Conservation (phyloP, 1,140 invertebrate genomes). For the Melanaphis sacchari region DNA sequence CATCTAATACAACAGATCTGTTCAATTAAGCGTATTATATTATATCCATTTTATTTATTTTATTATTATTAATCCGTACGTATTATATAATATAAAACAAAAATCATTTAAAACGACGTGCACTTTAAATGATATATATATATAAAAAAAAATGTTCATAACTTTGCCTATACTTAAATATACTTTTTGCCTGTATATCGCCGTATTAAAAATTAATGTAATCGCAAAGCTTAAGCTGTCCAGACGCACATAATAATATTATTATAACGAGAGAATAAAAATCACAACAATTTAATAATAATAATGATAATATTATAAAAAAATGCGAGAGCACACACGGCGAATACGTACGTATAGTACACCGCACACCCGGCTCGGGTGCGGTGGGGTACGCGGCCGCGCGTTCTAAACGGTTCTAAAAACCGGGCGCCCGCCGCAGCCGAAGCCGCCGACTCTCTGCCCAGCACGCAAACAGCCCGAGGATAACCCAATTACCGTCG, state of each 20-base stretch:
- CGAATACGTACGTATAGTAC: neutral
- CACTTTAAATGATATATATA: no score
- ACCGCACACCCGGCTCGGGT: neutral
- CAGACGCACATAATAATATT: neutral
- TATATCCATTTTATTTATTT: no score
- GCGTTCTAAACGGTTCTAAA: slow-evolving; percentile 29
- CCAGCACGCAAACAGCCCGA: slow-evolving; percentile 49
- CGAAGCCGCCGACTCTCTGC: neutral
- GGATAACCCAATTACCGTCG: slow-evolving; percentile 56
- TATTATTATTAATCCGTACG: no score
- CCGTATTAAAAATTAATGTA: neutral
- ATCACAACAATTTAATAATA: neutral
- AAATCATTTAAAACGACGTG: no score
- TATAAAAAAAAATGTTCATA: neutral
- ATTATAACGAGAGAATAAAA: neutral
- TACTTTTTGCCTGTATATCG: neutral
- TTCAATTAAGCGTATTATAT: no score
- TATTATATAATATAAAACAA: no score
- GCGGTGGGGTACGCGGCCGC: neutral
- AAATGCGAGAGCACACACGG: neutral
- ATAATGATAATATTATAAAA: neutral
- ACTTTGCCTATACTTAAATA: neutral
- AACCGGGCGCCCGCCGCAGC: slow-evolving; percentile 37
- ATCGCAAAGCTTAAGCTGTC: neutral
- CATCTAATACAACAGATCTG: no score